Evolutionary conservation across 1,140 invertebrate species (phyloP), one percentile per base, ranked within the genome.

Genomic region (Brachionus sp.): DNA sequence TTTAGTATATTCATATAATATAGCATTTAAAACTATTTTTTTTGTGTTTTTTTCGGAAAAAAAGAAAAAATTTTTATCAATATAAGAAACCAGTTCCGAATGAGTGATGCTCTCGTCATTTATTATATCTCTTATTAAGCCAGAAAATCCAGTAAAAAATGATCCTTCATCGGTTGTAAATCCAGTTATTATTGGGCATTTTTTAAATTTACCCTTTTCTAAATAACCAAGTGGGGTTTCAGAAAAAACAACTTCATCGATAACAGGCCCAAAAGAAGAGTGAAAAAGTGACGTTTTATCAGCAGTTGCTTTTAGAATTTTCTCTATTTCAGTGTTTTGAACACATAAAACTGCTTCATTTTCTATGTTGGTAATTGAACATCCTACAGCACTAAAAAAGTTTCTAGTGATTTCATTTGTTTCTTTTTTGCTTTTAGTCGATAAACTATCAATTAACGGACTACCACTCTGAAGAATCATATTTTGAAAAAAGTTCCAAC

Each of bases 101-200:
- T 87, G 84, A 66, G 86, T 85, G 62, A 86, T 86, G 13, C 37
- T 62, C 1, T 80, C 46, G 23, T 66, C 12, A 19, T 83, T 85
- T 68, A 87, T 64, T 86, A 87, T 89, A 83, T 88, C 87, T 5
- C 86, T 88, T 50, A 66, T 35, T n/a, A 44, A 46, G 4, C 25
- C 19, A 39, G n/a, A 33, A 75, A 66, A 84, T 23, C 13, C 84
- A 53, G 33, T 62, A 44, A 84, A 84, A 19, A 35, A 42, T 12
- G 39, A 37, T 37, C 95, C 95, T 88, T 98, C 96, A 87, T 98
- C 95, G 0, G 92, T 93, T 87, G 97, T 97, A 50, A 93, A 95
- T 6, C 96, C 96, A 91, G 96, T 92, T 19, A 98, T 89, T 84
- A 98, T 93, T 85, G 94, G 95, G n/a, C 94, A 94, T 87, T 95